Conservation (phyloP, 2,113 vertebrate genomes). For the Caretta caretta region DNA sequence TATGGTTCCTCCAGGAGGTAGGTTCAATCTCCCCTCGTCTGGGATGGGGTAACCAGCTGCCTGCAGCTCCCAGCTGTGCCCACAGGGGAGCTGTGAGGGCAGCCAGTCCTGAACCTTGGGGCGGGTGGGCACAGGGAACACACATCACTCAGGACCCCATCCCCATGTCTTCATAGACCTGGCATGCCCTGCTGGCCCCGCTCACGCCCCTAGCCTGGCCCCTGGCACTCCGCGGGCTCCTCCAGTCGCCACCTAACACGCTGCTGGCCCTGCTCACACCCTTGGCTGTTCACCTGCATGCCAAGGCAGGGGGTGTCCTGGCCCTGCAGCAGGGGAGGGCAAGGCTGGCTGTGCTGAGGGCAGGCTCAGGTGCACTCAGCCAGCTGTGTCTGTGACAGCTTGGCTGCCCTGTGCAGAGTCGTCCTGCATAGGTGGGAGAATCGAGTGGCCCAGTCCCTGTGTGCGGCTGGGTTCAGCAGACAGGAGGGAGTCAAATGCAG, state of each 20-base stretch:
- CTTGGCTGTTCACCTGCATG: too few relatives aligned
- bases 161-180: background rate
- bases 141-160: background rate
- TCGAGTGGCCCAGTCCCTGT: background rate
- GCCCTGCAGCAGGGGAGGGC: background rate
- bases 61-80: too few relatives aligned
- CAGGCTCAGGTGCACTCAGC: too few relatives aligned
- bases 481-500: background rate
- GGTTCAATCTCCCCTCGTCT: background rate
- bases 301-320: background rate
- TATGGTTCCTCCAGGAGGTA: slow-evolving; percentile 80
- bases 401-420: background rate
- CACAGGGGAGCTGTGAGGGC: background rate
- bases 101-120: background rate
- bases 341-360: background rate
- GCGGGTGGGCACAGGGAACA: background rate
- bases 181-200: background rate
- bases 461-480: too few relatives aligned
- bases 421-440: background rate
- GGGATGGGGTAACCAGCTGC: too few relatives aligned
- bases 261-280: too few relatives aligned
- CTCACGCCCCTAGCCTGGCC: too few relatives aligned
- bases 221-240: too few relatives aligned
- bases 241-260: too few relatives aligned
- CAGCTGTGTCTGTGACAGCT: background rate